Conservation (phyloP, 2,113 vertebrate genomes). For the Pelmatolapia mariae region DNA sequence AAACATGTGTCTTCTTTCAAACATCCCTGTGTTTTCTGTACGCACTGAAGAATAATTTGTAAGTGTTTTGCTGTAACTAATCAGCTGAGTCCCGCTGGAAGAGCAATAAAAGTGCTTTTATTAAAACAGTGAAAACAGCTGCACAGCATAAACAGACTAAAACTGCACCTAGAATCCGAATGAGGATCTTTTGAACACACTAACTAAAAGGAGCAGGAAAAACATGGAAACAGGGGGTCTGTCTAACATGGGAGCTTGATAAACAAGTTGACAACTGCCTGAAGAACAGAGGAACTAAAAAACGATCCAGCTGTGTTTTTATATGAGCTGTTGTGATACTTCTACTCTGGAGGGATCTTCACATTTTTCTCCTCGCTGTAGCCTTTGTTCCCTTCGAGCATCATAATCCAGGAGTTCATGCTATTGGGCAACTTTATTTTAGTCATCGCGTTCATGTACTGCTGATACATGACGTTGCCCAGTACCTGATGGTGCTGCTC, state of each 20-base stretch:
- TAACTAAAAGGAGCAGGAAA: background rate
- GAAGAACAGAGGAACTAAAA: background rate
- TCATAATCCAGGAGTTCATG: background rate
- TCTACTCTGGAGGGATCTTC: background rate
- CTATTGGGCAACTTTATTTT: background rate
- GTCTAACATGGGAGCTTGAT: background rate
- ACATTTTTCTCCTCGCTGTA: background rate
- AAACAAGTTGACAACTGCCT: background rate
- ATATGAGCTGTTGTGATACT: background rate
- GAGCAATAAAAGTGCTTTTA: background rate
- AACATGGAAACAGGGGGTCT: background rate
- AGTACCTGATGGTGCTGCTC: conserved; percentile 16
- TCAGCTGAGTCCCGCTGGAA: background rate
- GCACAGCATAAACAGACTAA: background rate
- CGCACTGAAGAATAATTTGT: background rate
- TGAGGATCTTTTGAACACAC: background rate
- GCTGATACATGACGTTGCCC: conserved; percentile 2
- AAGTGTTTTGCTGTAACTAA: background rate
- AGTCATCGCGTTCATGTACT: background rate
- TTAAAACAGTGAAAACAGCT: background rate
- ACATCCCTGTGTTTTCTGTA: background rate
- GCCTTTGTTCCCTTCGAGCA: background rate
- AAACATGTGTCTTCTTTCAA: background rate
- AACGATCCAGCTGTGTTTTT: background rate
- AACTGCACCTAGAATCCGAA: background rate